These are phyloP conservation scores for Synergus itoensis DNA, from an alignment of 2,888 invertebrate genomes.

Conservation along the genomic window DNA sequence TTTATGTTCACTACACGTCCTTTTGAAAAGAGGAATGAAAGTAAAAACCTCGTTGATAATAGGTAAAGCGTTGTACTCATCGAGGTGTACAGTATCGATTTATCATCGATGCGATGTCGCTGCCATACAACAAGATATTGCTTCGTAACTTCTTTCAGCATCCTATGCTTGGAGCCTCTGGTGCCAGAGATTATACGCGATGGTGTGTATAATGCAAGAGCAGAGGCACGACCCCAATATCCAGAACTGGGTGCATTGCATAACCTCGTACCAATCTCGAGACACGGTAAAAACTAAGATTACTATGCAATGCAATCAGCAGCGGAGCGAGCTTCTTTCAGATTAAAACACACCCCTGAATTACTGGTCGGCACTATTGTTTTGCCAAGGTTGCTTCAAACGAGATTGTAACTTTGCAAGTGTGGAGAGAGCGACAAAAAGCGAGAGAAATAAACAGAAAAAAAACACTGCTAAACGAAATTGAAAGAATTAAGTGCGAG, in stretches of 20 bases:
- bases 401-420: constrained; percentile 53
- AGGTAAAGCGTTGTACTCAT: constrained; percentile 25
- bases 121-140: constrained; percentile 34
- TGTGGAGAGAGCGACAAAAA: not conserved
- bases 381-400: constrained; percentile 54
- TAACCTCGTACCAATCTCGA: constrained; percentile 62
- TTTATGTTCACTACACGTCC: constrained; percentile 12
- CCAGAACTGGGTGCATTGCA: constrained; percentile 43
- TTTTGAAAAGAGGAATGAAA: constrained; percentile 22
- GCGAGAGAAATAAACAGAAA: not conserved
- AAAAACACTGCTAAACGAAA: not conserved
- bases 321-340: constrained; percentile 60
- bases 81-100: constrained; percentile 31
- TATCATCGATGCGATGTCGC: constrained; percentile 28
- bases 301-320: constrained; percentile 74
- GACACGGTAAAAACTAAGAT: constrained; percentile 73
- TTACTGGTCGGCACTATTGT: constrained; percentile 65
- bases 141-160: constrained; percentile 39
- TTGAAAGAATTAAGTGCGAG: not conserved
- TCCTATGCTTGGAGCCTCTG: constrained; percentile 18
- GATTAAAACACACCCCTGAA: constrained; percentile 65
- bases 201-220: constrained; percentile 9
- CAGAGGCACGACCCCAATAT: constrained; percentile 30
- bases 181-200: constrained; percentile 34
- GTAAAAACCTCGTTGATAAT: constrained; percentile 29